A percentile compares a stretch with the other conserved stretches of the same genome.
These are phyloP conservation scores for Eudemis profundana DNA, from an alignment of 2,888 invertebrate species.

Conservation along the genomic window DNA sequence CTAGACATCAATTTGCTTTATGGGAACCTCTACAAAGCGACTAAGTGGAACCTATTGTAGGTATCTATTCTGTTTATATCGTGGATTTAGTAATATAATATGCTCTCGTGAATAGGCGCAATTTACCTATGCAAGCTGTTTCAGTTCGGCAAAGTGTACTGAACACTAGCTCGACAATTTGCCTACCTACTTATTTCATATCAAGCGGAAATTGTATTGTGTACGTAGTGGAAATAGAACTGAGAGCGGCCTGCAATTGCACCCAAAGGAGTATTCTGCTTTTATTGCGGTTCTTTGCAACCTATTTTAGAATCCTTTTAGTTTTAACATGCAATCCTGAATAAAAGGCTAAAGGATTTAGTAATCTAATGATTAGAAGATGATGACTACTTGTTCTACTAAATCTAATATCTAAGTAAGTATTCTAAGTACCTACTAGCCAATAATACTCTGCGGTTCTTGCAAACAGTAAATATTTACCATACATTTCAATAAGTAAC, in stretches of 20 bases:
- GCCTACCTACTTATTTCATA: not conserved
- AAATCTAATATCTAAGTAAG: no score
- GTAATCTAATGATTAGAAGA: no score
- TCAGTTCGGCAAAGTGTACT: conserved; percentile 5
- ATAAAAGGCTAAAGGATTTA: no score
- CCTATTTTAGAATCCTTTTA: not conserved
- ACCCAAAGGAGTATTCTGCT: conserved; percentile 4
- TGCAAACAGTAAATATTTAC: no score
- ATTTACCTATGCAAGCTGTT: not conserved
- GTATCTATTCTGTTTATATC: not conserved
- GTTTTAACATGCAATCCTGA: not conserved
- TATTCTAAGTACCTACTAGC: no score
- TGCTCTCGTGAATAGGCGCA: not conserved
- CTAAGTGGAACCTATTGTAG: not conserved
- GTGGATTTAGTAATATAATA: no score
- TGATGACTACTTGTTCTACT: no score
- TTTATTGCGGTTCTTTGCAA: conserved; percentile 16
- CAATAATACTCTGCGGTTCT: no score
- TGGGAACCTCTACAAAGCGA: not conserved
- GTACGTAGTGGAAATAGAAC: no score
- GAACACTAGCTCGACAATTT: no score
- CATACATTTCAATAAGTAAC: no score
- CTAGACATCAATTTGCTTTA: not conserved
- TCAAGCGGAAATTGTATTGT: conserved; percentile 5
- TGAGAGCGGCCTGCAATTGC: not conserved